Evolutionary conservation across 1,140 invertebrate species (phyloP), one percentile per base, ranked within the genome.

Genomic region (Octopus sinensis): DNA sequence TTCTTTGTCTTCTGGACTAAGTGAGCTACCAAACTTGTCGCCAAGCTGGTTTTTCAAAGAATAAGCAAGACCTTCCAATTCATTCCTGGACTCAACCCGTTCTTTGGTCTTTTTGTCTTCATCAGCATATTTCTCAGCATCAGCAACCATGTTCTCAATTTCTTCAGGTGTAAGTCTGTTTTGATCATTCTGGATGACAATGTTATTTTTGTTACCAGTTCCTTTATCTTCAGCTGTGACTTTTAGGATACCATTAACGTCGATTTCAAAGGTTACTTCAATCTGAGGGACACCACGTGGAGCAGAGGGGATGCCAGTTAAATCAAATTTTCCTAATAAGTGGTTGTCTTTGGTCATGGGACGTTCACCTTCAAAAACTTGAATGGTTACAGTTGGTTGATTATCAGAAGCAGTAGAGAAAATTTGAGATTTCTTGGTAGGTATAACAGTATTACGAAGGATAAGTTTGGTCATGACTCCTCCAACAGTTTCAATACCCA

Each of bases 281-380:
- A 99, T 99, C 91, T 99, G 97, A n/a, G 98, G 97, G 73, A 99
- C 97, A 82, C 98, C 98, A 89, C 98, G 93, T 5, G 97, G 97
- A 76, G 98, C 97, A 68, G 97, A 97, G 84, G 98, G 98, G 84
- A 99, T 98, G 78, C 97, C 98, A 83, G 97, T 99, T 53, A 99
- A 91, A 91, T 99, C 98, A 91, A 99, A 99, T 91, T 99, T 99
- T 82, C 97, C 97, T 54, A 99, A 92, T 79, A 97, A 92, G 92
- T 99, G 97, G 91, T 99, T 99, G 90, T 99, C 98, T 91, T 99
- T 99, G 82, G 98, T 99, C 98, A 99, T 98, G 53, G 98, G 96
- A 89, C 98, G 94, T 92, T 99, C 98, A 88, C 98, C 97, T 92
- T 98, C 97, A 89, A 95, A 98, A 0, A 98, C 96, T 91, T 99